Base-by-base conservation (phyloP, 2,797 vertebrate species). In the Helarctos malayanus region DNA sequence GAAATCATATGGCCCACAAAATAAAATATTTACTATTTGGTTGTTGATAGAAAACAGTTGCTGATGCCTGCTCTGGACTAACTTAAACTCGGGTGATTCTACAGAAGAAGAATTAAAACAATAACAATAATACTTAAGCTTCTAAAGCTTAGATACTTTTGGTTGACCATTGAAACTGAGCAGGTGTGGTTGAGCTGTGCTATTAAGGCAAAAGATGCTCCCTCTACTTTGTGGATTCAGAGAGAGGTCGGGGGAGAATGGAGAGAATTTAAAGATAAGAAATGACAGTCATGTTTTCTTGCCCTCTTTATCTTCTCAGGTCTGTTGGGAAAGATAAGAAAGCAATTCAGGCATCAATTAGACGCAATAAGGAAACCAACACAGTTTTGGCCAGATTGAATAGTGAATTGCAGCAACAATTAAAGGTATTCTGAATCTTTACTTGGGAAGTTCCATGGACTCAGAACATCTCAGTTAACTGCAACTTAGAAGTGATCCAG, bases 311-410 rank as follows among this genome's bases (percentile, higher is more conserved):
- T 98, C 32, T 98, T 97, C 96, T 98, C 98, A 99, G 99, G 98
- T 99, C 99, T 78, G 98, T 99, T 96, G 99, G 99, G 97, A 99
- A 99, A 97, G 99, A 99, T 98, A 99, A 99, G 98, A 99, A 99
- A 98, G 99, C 99, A 35, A 99, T 99, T 98, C 99, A 99, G 98
- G 99, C 99, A 96, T 99, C 99, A 79, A 99, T 99, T 98, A 99
- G 99, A 99, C 99, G 99, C 98, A 99, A 99, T 98, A 99, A 99
- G 97, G 99, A 99, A 99, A 99, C 99, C 0, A 99, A 99, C 98
- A 99, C 99, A 56, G 99, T 99, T 98, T 98, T 99, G 99, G 99
- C 99, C 96, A 99, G 99, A 98, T 98, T 99, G 94, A 99, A 99
- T 98, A 99, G 99, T 98, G 99, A 99, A 99, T 98, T 99, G 96